phyloP scores from a whole-genome alignment of 2,888 invertebrate genomes.

The Oegoconia quadripuncta region DNA sequence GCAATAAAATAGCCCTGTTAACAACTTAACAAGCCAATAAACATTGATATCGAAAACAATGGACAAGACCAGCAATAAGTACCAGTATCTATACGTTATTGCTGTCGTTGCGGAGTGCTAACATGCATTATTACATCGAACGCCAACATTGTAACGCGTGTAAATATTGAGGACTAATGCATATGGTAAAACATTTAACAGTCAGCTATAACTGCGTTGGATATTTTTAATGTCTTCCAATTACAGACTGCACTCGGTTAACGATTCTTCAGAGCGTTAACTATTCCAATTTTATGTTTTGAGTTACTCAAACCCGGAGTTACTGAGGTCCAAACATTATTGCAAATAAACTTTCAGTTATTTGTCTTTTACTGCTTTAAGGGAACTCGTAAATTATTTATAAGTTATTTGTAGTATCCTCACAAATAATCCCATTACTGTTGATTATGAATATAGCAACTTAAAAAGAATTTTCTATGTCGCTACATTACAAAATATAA shows the following conservation, averaged over 20 bases:
- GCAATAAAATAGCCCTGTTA: constrained; percentile 16
- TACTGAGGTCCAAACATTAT: constrained; percentile 26
- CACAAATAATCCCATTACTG: too few relatives aligned
- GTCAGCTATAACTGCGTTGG: constrained; percentile 67
- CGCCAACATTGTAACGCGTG: constrained; percentile 58
- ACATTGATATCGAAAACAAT: constrained; percentile 14
- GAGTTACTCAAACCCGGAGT: constrained; percentile 55
- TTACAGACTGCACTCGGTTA: constrained; percentile 72
- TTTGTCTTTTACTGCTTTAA: too few relatives aligned
- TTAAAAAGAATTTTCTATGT: too few relatives aligned
- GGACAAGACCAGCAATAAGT: constrained; percentile 5
- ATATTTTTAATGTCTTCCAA: constrained; percentile 76
- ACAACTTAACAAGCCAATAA: constrained; percentile 17
- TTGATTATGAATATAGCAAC: too few relatives aligned
- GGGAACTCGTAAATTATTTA: too few relatives aligned
- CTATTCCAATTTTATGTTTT: constrained; percentile 76
- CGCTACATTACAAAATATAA: too few relatives aligned
- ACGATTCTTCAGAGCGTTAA: constrained; percentile 73
- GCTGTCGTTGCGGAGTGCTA: constrained; percentile 16
- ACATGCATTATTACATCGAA: constrained; percentile 31
- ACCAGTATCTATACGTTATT: constrained; percentile 9
- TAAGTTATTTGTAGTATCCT: too few relatives aligned
- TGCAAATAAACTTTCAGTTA: too few relatives aligned
- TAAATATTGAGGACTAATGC: constrained; percentile 69
- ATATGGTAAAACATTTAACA: constrained; percentile 70